Percentiles rank a stretch among this genome's conserved stretches.
These are phyloP conservation scores for Eilema sororculum DNA, from an alignment of 2,888 invertebrate species.

Conservation along the genomic window DNA sequence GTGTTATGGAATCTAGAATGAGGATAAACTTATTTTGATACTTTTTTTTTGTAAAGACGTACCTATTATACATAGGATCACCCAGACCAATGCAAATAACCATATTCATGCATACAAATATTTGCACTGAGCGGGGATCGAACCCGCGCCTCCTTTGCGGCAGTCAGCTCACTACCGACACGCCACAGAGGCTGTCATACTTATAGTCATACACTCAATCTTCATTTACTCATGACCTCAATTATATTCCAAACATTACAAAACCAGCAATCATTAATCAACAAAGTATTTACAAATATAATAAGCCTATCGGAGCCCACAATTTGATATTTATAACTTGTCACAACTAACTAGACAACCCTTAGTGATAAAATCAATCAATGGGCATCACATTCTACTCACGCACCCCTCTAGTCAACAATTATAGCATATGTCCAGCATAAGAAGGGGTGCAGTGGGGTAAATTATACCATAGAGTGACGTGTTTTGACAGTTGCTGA, in stretches of 20 bases:
- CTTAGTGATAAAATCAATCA: conserved; percentile 57
- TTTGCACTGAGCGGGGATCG: too few relatives aligned
- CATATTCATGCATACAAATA: too few relatives aligned
- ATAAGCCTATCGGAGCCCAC: conserved; percentile 15
- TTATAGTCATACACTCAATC: neutral
- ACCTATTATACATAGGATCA: too few relatives aligned
- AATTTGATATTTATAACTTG: conserved; percentile 21
- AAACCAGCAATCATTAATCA: neutral
- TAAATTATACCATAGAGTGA: conserved; percentile 38
- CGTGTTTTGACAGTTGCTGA: conserved; percentile 27
- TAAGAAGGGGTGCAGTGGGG: conserved; percentile 33
- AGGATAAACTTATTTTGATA: too few relatives aligned
- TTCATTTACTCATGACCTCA: neutral
- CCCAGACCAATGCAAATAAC: too few relatives aligned
- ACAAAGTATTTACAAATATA: conserved; percentile 26
- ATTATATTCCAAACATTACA: neutral
- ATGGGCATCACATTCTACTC: conserved; percentile 52
- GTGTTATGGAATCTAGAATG: too few relatives aligned
- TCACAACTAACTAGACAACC: conserved; percentile 26
- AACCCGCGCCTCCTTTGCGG: too few relatives aligned
- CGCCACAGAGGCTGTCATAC: too few relatives aligned
- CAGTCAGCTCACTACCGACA: too few relatives aligned
- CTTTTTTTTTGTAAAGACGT: too few relatives aligned
- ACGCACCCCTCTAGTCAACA: conserved; percentile 54
- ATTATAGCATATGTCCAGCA: conserved; percentile 72